phyloP scores from a whole-genome alignment of 2,113 vertebrate genomes.

The Oreochromis spilurus region DNA sequence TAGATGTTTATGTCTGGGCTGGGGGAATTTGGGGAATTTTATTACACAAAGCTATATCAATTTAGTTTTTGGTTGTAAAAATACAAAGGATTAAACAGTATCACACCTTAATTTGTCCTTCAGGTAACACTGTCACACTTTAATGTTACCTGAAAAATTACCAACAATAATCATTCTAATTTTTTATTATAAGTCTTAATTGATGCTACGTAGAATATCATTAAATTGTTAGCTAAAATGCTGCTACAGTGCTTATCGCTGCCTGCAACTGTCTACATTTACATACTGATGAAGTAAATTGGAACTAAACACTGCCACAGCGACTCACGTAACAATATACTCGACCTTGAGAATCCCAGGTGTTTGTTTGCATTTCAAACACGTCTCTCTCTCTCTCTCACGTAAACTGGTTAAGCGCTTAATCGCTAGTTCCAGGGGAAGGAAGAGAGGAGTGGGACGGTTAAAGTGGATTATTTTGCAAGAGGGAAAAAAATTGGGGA shows the following conservation, averaged over 20 bases:
- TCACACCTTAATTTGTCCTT: not conserved
- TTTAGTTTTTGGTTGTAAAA: not conserved
- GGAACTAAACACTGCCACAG: not conserved
- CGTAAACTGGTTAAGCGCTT: slow-evolving; percentile 46
- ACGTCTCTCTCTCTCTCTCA: not conserved
- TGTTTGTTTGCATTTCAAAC: slow-evolving; percentile 50
- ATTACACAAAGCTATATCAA: not conserved
- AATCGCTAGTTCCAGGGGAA: slow-evolving; percentile 50
- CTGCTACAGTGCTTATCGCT: not conserved
- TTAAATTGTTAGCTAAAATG: not conserved
- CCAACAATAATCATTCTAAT: not conserved
- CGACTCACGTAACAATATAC: not conserved
- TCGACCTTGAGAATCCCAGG: slow-evolving; percentile 13
- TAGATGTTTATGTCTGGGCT: not conserved
- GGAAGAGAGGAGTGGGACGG: slow-evolving; percentile 29
- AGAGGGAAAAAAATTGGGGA: slow-evolving; percentile 22
- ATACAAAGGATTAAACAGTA: not conserved
- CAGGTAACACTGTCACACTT: not conserved
- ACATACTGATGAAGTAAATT: not conserved
- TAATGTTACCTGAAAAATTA: not conserved
- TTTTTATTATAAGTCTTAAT: not conserved
- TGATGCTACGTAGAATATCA: not conserved
- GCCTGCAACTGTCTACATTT: slow-evolving; percentile 1
- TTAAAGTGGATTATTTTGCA: slow-evolving; percentile 61
- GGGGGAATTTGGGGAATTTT: not conserved